Evolutionary conservation across 2,113 vertebrate species (phyloP).

Genomic region (Brachypteracias leptosomus): DNA sequence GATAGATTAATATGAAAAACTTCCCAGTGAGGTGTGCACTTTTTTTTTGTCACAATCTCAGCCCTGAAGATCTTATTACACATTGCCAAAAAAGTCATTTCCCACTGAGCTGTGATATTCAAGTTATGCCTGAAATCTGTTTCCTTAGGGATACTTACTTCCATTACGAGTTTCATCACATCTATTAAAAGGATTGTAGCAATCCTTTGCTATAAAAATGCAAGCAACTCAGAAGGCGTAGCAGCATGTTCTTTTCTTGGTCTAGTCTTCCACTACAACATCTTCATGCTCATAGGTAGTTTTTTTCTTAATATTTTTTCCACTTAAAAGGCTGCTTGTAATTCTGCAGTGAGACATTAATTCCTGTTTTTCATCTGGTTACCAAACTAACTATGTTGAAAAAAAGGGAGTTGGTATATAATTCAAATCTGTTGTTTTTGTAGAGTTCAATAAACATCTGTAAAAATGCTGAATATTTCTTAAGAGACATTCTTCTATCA

Average conservation of each 20-base stretch:
- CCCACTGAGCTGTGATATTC: neutral
- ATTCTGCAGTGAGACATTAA: neutral
- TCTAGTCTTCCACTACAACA: neutral
- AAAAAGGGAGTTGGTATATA: neutral
- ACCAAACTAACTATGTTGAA: neutral
- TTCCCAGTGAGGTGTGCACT: neutral
- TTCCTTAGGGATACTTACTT: neutral
- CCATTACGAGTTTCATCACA: neutral
- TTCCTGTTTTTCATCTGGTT: neutral
- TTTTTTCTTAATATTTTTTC: neutral
- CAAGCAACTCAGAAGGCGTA: neutral
- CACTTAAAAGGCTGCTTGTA: neutral
- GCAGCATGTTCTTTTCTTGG: neutral
- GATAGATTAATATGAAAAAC: neutral
- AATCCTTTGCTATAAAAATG: neutral
- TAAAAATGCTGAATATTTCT: neutral
- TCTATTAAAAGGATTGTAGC: neutral
- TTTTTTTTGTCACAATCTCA: neutral
- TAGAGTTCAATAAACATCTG: neutral
- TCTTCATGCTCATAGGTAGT: neutral
- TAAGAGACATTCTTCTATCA: neutral
- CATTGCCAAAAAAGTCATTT: neutral
- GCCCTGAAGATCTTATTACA: neutral
- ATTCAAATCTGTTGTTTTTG: neutral
- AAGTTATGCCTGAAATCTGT: neutral